Conservation (phyloP, 2,888 invertebrate genomes). For the Gisinianus flammeolus region DNA sequence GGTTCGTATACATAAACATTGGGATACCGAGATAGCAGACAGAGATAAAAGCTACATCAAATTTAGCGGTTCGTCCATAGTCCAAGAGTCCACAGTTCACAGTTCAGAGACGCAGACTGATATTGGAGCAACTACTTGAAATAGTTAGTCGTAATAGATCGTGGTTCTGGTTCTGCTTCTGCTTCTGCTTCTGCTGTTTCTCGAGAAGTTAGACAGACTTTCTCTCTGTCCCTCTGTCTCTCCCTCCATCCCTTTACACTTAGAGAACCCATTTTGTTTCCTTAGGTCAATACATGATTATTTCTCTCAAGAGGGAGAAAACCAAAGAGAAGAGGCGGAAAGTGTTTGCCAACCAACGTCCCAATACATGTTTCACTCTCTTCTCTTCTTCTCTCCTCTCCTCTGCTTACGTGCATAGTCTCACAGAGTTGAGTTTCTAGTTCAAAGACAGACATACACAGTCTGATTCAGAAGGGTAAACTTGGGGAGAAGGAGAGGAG, state of each 20-base stretch:
- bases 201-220: background rate
- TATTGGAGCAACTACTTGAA: slow-evolving; percentile 44
- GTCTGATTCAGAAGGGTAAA: no score
- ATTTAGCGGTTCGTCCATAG: slow-evolving; percentile 40
- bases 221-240: background rate
- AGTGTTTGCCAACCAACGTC: background rate
- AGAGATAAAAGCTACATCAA: slow-evolving; percentile 28
- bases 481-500: slow-evolving; percentile 28
- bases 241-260: slow-evolving; percentile 31
- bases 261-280: slow-evolving; percentile 34
- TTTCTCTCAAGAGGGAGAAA: slow-evolving; percentile 35
- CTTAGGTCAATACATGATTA: slow-evolving; percentile 39
- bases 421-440: no score
- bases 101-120: no score
- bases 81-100: no score
- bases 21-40: background rate
- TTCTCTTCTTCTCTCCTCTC: background rate
- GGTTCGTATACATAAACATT: background rate
- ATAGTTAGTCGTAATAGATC: slow-evolving; percentile 44
- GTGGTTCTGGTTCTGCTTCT: slow-evolving; percentile 14
- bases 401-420: background rate
- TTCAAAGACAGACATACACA: no score
- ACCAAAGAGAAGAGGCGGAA: slow-evolving; percentile 23
- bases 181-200: no score
- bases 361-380: slow-evolving; percentile 29